Percentiles rank a stretch among this genome's conserved stretches.
Conservation (phyloP, 2,113 vertebrate genomes). For the Beaufortia kweichowensis region DNA sequence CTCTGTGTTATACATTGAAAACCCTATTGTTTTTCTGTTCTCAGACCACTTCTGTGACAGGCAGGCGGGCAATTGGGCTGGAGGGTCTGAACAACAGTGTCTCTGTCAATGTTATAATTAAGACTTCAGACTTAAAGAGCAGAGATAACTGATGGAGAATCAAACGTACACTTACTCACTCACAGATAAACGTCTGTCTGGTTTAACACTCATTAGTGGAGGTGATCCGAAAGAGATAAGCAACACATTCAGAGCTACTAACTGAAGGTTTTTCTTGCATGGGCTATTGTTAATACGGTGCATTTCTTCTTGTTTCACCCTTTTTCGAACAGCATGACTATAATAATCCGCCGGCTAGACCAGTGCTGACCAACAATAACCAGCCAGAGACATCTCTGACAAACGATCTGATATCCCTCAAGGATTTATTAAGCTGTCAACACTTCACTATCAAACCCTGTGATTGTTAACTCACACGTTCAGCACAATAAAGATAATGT, state of each 20-base stretch:
- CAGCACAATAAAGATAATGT: constrained; percentile 13
- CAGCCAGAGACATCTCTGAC: background rate
- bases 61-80: background rate
- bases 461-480: constrained; percentile 3
- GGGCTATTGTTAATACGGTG: background rate
- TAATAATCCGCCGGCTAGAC: background rate
- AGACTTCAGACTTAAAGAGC: constrained; percentile 45
- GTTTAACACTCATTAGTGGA: constrained; percentile 46
- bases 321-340: background rate
- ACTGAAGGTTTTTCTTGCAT: background rate
- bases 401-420: background rate
- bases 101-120: constrained; percentile 46
- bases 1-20: background rate
- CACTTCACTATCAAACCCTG: background rate
- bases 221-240: constrained; percentile 43
- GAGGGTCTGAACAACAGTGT: constrained; percentile 19
- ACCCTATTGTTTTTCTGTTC: background rate
- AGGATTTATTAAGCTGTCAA: constrained; percentile 13
- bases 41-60: background rate
- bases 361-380: background rate
- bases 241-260: constrained; percentile 18
- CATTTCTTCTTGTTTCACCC: background rate
- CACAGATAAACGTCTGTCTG: constrained; percentile 38
- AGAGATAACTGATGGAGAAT: constrained; percentile 44
- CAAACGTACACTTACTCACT: constrained; percentile 49